phyloP scores from a whole-genome alignment of 2,797 vertebrate species.

The Gymnothorax javanicus region DNA sequence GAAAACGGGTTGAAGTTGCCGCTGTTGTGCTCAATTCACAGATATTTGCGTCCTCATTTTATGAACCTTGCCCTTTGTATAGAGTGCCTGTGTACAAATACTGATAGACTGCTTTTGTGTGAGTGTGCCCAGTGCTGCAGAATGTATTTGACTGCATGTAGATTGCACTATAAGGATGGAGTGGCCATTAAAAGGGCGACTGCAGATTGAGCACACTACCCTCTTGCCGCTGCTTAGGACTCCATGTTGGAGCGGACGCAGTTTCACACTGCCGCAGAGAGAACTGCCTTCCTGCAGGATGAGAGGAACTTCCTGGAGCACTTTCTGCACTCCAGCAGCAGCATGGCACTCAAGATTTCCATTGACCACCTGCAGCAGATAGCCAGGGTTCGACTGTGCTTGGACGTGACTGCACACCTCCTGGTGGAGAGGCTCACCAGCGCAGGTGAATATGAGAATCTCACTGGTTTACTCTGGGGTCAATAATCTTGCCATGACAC shows the following conservation, averaged over 20 bases:
- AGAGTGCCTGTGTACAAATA: too few relatives aligned
- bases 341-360: conserved; percentile 46
- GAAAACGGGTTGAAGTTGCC: too few relatives aligned
- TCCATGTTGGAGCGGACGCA: conserved; percentile 83
- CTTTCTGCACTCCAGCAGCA: conserved; percentile 36
- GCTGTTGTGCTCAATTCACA: too few relatives aligned
- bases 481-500: background rate
- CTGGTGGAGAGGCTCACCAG: conserved; percentile 57
- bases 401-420: conserved; percentile 75
- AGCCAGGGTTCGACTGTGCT: conserved; percentile 80
- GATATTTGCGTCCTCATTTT: too few relatives aligned
- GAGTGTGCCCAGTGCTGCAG: background rate
- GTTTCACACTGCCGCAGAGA: conserved; percentile 56
- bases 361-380: conserved; percentile 83
- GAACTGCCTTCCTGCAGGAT: conserved; percentile 53
- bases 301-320: conserved; percentile 72
- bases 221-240: conserved; percentile 69
- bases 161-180: background rate
- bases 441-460: conserved; percentile 51
- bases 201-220: background rate
- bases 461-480: background rate
- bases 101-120: background rate
- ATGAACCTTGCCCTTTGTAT: too few relatives aligned
- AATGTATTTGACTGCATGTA: background rate
- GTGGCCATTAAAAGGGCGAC: background rate